phyloP scores from a whole-genome alignment of 1,140 invertebrate genomes.

The Magallana ariakensis region DNA sequence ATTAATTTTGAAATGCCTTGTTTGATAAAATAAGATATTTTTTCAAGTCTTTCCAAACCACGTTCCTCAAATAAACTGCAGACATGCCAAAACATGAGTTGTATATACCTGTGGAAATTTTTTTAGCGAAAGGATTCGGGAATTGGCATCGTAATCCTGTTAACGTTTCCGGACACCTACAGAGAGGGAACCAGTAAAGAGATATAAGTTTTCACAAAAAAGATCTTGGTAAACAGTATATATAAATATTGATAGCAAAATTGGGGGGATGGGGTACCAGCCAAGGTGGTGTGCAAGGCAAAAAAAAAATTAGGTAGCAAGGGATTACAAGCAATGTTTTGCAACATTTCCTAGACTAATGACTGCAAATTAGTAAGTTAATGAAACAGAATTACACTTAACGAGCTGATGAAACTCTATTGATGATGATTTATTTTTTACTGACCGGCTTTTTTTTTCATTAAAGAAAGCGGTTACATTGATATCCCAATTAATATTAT shows the following conservation, averaged over 20 bases:
- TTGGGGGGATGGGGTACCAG: constrained; percentile 14
- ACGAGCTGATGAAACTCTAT: neutral
- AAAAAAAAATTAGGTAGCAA: constrained; percentile 11
- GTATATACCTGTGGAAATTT: constrained; percentile 31
- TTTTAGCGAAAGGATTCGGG: constrained; percentile 19
- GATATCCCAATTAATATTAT: neutral
- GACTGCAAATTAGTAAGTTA: constrained; percentile 18
- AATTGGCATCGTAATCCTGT: constrained; percentile 37
- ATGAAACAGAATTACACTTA: neutral
- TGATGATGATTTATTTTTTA: no score
- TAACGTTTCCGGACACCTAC: constrained; percentile 32
- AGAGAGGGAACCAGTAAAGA: constrained; percentile 27
- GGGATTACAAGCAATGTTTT: constrained; percentile 5
- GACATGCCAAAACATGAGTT: constrained; percentile 21
- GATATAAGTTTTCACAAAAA: constrained; percentile 12
- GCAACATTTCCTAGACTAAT: neutral
- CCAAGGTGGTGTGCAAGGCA: constrained; percentile 21
- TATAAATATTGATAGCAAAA: constrained; percentile 8
- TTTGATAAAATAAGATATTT: neutral
- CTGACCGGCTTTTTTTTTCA: no score
- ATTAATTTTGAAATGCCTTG: neutral
- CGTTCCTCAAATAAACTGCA: neutral
- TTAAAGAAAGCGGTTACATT: neutral
- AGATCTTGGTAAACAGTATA: constrained; percentile 23
- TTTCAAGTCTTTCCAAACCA: constrained; percentile 11